phyloP scores from a whole-genome alignment of 2,888 invertebrate species.

The Thecophora atra region DNA sequence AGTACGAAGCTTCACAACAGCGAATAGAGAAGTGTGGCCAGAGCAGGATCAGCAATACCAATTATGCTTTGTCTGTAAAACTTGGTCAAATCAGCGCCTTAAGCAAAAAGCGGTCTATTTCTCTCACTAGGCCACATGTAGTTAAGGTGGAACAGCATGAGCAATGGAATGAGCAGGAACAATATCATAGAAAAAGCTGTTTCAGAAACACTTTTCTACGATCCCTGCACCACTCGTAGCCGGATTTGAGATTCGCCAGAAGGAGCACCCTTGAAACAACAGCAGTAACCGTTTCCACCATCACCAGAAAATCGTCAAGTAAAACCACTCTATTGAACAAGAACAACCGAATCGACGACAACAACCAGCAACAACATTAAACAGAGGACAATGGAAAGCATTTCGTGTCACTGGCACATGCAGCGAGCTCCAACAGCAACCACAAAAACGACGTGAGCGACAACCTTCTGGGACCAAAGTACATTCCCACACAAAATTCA shows the following conservation, averaged over 20 bases:
- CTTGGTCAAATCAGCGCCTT: too few relatives aligned
- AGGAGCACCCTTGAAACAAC: constrained; percentile 16
- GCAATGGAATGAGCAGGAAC: too few relatives aligned
- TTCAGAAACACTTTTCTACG: too few relatives aligned
- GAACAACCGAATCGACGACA: constrained; percentile 33
- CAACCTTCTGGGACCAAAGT: not conserved
- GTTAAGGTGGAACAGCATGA: too few relatives aligned
- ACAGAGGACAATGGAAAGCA: not conserved
- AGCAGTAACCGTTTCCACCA: constrained; percentile 19
- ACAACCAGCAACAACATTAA: constrained; percentile 26
- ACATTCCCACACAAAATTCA: constrained; percentile 14
- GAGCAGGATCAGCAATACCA: not conserved
- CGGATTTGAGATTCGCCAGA: not conserved
- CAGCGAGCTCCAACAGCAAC: not conserved
- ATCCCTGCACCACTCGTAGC: too few relatives aligned
- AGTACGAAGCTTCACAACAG: too few relatives aligned
- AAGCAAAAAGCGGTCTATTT: too few relatives aligned
- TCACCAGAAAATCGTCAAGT: not conserved
- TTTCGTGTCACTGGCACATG: constrained; percentile 7
- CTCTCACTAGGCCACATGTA: too few relatives aligned
- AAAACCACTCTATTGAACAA: not conserved
- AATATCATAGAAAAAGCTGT: too few relatives aligned
- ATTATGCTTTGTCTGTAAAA: too few relatives aligned
- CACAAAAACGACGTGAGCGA: constrained; percentile 14
- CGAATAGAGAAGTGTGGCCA: not conserved